Conservation (phyloP, 2,888 invertebrate species). For the Spodoptera exigua region DNA sequence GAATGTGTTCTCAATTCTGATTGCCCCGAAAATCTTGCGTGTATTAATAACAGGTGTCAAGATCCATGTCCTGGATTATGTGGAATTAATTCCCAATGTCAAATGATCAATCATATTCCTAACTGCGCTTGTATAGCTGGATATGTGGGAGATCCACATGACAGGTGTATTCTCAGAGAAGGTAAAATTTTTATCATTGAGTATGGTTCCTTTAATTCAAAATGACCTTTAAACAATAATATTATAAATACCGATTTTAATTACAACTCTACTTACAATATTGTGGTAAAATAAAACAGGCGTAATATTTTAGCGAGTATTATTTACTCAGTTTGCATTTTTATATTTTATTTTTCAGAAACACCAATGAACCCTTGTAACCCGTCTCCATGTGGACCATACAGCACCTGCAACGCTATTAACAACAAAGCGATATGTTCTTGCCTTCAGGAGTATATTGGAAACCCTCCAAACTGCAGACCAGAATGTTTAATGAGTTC, state of each 20-base stretch:
- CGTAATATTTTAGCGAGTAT: too few relatives aligned
- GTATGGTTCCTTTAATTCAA: too few relatives aligned
- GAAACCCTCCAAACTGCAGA: constrained; percentile 93
- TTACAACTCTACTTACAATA: too few relatives aligned
- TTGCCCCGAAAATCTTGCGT: constrained; percentile 91
- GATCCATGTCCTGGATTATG: constrained; percentile 94
- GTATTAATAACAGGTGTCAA: constrained; percentile 91
- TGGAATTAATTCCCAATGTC: constrained; percentile 93
- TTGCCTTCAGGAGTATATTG: constrained; percentile 91
- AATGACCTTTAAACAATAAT: neutral
- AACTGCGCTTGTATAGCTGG: constrained; percentile 92
- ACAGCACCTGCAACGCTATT: constrained; percentile 91
- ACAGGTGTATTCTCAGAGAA: constrained; percentile 75
- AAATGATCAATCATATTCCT: constrained; percentile 93
- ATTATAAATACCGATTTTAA: neutral
- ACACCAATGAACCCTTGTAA: constrained; percentile 90
- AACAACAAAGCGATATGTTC: constrained; percentile 92
- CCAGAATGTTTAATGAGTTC: constrained; percentile 94
- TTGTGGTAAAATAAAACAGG: too few relatives aligned
- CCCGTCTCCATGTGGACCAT: constrained; percentile 94
- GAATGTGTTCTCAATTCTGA: constrained; percentile 92
- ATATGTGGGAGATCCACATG: constrained; percentile 93
- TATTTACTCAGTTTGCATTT: constrained; percentile 7
- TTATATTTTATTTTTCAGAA: constrained; percentile 65
- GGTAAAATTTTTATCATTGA: constrained; percentile 70